A percentile compares a stretch with the other conserved stretches of the same genome.
These are phyloP conservation scores for Melanostigma gelatinosum DNA, from an alignment of 2,113 vertebrate species.

Conservation along the genomic window DNA sequence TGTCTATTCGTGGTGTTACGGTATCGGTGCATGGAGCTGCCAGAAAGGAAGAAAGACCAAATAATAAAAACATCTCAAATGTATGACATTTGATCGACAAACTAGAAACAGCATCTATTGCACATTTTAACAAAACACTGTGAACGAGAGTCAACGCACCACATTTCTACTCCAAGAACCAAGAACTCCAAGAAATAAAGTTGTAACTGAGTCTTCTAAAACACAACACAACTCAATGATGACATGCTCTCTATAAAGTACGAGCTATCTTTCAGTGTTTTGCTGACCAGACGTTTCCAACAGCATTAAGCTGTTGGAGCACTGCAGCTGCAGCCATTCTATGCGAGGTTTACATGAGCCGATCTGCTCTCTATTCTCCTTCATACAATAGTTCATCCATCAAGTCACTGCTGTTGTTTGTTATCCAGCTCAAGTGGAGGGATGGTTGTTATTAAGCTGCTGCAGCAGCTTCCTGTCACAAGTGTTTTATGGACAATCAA, in stretches of 20 bases:
- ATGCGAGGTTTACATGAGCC: neutral
- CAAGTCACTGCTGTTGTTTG: neutral
- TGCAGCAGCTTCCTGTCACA: conserved; percentile 12
- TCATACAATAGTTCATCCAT: conserved; percentile 3
- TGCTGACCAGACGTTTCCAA: neutral
- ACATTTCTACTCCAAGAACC: no score
- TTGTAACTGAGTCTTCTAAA: neutral
- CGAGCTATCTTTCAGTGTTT: neutral
- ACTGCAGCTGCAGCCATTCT: neutral
- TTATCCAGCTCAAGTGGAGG: conserved; percentile 1
- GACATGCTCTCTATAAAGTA: neutral
- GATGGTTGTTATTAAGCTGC: conserved; percentile 18
- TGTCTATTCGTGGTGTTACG: no score
- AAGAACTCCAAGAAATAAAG: no score
- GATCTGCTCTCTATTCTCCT: neutral
- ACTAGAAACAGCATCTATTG: no score
- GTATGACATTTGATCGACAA: no score
- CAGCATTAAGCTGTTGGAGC: no score
- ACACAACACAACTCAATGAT: neutral
- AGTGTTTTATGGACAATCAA: conserved; percentile 50
- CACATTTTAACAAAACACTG: no score
- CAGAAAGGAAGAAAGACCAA: no score
- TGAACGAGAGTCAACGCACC: no score
- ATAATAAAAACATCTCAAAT: no score
- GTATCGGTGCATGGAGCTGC: no score